Percentiles rank a stretch among this genome's conserved stretches.
phyloP scores from a whole-genome alignment of 2,797 vertebrate species.

The Acipenser oxyrinchus region DNA sequence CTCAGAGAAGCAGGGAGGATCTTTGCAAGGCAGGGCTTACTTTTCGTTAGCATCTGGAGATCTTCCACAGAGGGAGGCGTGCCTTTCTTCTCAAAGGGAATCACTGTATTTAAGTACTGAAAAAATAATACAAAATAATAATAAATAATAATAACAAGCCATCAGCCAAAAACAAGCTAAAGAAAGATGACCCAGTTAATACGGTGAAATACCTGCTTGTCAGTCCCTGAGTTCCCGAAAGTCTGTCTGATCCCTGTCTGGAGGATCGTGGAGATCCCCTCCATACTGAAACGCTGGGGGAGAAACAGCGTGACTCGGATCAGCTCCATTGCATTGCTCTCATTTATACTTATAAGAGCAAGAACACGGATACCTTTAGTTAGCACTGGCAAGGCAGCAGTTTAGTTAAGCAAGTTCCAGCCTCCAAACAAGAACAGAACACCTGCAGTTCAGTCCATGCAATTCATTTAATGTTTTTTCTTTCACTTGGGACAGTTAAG shows the following conservation, averaged over 20 bases:
- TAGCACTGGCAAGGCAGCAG: too few species aligned
- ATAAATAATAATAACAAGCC: conserved; percentile 6
- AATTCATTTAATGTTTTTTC: too few species aligned
- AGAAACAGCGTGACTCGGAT: conserved; percentile 39
- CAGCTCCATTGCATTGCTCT: conserved; percentile 29
- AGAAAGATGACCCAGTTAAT: not conserved
- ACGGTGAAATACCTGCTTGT: conserved; percentile 72
- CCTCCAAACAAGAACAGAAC: conserved; percentile 1
- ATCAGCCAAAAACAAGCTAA: not conserved
- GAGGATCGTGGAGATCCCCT: conserved; percentile 94
- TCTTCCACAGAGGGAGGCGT: conserved; percentile 84
- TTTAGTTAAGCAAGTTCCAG: too few species aligned
- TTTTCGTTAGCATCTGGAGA: conserved; percentile 94
- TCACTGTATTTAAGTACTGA: conserved; percentile 94
- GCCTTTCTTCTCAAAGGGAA: conserved; percentile 88
- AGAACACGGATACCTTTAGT: too few species aligned
- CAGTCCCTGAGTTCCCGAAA: conserved; percentile 77
- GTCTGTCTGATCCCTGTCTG: conserved; percentile 93
- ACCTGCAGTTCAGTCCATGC: conserved; percentile 17
- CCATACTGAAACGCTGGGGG: conserved; percentile 92
- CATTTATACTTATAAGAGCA: too few species aligned
- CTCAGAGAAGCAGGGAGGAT: too few species aligned
- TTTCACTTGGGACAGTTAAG: too few species aligned
- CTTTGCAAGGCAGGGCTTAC: conserved; percentile 52
- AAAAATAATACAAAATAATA: not conserved